These are phyloP conservation scores for Melitaea cinxia DNA, from an alignment of 1,140 invertebrate species.

Conservation along the genomic window DNA sequence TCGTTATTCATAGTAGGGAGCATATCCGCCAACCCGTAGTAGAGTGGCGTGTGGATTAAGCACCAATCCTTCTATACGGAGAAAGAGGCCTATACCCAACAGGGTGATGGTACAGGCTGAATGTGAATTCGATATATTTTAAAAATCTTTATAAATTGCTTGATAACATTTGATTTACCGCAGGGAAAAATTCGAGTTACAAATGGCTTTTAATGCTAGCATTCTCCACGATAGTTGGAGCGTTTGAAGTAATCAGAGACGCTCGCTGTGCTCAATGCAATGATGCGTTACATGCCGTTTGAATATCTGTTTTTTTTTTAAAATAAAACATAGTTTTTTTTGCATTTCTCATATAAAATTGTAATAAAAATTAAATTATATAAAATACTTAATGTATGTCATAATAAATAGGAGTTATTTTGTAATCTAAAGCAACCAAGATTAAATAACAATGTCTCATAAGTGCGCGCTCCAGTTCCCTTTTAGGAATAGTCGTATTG, in stretches of 20 bases:
- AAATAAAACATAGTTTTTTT: neutral
- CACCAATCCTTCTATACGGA: too few species aligned
- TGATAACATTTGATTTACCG: slow-evolving; percentile 2
- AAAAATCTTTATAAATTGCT: too few species aligned
- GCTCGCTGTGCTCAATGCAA: slow-evolving; percentile 25
- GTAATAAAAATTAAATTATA: neutral
- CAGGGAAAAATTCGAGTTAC: slow-evolving; percentile 12
- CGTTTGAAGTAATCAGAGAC: slow-evolving; percentile 27
- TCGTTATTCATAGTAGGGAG: too few species aligned
- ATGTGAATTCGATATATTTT: too few species aligned
- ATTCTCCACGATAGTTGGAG: slow-evolving; percentile 22
- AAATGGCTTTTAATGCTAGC: slow-evolving; percentile 20
- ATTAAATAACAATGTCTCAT: slow-evolving; percentile 31
- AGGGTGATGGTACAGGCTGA: too few species aligned
- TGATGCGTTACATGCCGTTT: slow-evolving; percentile 24
- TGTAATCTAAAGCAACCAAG: slow-evolving; percentile 8
- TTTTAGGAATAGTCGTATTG: slow-evolving; percentile 28
- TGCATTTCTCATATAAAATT: too few species aligned
- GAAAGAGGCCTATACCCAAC: too few species aligned
- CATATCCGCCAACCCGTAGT: too few species aligned
- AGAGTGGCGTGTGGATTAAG: too few species aligned
- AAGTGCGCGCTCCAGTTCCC: slow-evolving; percentile 26
- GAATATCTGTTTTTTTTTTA: slow-evolving; percentile 14
- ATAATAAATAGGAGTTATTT: neutral
- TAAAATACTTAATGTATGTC: neutral